A percentile compares a stretch with the other conserved stretches of the same genome.
Evolutionary conservation across 2,113 vertebrate genomes (phyloP).

Genomic region (Cynopterus brachyotis): DNA sequence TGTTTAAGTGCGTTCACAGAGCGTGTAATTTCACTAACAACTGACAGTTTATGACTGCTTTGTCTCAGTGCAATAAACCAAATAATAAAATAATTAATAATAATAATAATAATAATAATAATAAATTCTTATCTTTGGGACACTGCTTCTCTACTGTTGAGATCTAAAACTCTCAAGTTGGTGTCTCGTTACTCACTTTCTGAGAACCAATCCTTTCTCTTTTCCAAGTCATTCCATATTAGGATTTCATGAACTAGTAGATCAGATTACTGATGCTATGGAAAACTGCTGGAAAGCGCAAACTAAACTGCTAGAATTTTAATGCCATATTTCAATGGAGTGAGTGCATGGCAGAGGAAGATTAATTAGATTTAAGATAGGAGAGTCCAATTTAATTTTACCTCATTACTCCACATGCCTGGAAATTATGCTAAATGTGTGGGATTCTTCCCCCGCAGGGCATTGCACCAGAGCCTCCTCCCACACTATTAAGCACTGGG

Average conservation of each 20-base stretch:
- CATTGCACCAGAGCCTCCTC: constrained; percentile 22
- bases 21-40: not conserved
- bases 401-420: constrained; percentile 56
- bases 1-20: not conserved
- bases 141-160: not conserved
- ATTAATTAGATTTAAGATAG: constrained; percentile 74
- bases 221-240: constrained; percentile 63
- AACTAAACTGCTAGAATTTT: constrained; percentile 58
- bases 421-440: constrained; percentile 68
- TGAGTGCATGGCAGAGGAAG: constrained; percentile 45
- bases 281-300: constrained; percentile 55
- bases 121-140: not conserved
- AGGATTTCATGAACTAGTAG: constrained; percentile 50
- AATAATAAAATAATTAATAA: not conserved
- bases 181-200: constrained; percentile 14
- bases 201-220: constrained; percentile 6
- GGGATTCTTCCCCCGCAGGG: constrained; percentile 46
- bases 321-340: constrained; percentile 56
- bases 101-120: not conserved
- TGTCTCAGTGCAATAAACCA: not conserved
- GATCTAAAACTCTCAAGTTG: constrained; percentile 9
- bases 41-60: not conserved
- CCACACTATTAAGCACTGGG: not conserved
- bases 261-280: constrained; percentile 60
- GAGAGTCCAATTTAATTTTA: constrained; percentile 69